Evolutionary conservation across 2,888 invertebrate species (phyloP), one percentile per base, ranked within the genome.

Genomic region (Orthosia gothica): DNA sequence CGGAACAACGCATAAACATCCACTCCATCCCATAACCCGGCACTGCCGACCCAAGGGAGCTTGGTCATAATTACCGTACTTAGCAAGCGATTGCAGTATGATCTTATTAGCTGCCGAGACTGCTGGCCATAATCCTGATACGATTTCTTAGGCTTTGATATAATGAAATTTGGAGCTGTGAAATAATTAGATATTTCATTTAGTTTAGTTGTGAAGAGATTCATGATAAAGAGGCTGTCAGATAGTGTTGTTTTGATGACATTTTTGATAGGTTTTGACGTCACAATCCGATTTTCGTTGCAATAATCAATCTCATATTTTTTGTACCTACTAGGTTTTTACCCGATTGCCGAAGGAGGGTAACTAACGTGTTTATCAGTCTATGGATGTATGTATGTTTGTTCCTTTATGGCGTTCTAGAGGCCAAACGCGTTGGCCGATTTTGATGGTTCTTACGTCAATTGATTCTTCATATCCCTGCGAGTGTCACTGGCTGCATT

Each of bases 1-100:
- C 11, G 47, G 40, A 82, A 70, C 66, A 70, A 55, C 23, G 26
- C 63, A 49, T 76, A 77, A 80, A 64, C 52, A 63, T 81, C 82
- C 70, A 70, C 47, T 82, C 32, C 49, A 57, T 32, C 5, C 47
- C 20, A 64, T 71, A 76, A 76, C 63, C 69, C 54, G n/a, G 5
- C 49, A 26, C 52, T 40, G 49, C 67, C 76, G 77, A 52, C 82
- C 68, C 71, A 54, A 67, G 82, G 71, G 82, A 76, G 52, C 57
- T 32, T 68, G 47, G 59, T 71, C 67, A 59, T 80, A 82, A 80
- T 80, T 80, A 71, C 78, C 71, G 59, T 82, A 82, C 82, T 80
- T 80, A 80, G 78, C 82, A 82, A 78, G 82, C 71, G 65, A 80
- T 80, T 77, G 80, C 79, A 80, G 71, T 58, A 71, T 80, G 78